A percentile compares a stretch with the other conserved stretches of the same genome.
Evolutionary conservation across 2,888 invertebrate species (phyloP).

Genomic region (Julus scanicus): DNA sequence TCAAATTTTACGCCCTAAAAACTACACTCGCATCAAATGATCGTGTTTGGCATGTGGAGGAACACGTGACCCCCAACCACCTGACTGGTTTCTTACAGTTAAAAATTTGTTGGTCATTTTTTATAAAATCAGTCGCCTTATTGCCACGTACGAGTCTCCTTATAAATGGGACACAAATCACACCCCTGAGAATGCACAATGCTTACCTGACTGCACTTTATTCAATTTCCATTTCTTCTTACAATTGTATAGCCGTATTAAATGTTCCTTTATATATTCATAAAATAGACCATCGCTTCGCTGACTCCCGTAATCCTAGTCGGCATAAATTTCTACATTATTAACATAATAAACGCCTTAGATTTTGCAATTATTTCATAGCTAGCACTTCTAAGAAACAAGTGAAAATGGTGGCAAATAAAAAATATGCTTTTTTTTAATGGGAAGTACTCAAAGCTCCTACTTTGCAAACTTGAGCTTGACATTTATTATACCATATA

Average conservation of each 20-base stretch:
- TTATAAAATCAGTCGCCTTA: background rate
- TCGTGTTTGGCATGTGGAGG: background rate
- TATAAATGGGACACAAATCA: constrained; percentile 43
- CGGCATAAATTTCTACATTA: background rate
- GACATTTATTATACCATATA: no score
- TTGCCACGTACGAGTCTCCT: background rate
- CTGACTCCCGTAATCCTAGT: background rate
- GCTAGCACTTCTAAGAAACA: no score
- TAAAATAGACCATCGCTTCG: no score
- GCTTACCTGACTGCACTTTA: background rate
- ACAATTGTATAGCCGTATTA: no score
- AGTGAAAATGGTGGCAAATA: no score
- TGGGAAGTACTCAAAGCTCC: no score
- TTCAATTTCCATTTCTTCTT: background rate
- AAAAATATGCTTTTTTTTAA: no score
- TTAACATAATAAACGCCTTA: no score
- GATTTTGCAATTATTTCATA: no score
- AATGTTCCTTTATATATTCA: no score
- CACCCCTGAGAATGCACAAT: constrained; percentile 1
- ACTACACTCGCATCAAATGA: background rate
- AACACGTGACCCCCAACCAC: constrained; percentile 37
- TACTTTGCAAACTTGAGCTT: no score
- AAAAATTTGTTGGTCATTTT: constrained; percentile 24
- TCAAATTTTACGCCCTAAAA: constrained; percentile 36
- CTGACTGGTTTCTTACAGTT: background rate